These are phyloP conservation scores for Gastrophryne carolinensis DNA, from an alignment of 2,797 vertebrate genomes.

Conservation along the genomic window DNA sequence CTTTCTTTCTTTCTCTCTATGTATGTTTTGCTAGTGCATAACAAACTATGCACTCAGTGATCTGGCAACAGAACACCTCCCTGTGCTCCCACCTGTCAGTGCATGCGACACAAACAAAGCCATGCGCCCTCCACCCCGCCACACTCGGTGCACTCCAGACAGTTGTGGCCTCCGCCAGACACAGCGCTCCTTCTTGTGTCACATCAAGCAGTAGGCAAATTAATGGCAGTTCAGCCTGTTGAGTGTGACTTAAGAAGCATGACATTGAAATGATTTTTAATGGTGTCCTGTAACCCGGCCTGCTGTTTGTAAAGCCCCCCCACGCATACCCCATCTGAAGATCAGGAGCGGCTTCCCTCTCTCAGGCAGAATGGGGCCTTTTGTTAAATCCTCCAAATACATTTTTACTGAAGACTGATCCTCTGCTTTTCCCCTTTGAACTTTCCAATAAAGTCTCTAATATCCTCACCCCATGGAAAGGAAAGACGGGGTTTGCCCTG, in stretches of 20 bases:
- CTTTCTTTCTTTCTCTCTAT: no score
- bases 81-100: no score
- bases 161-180: not conserved
- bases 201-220: not conserved
- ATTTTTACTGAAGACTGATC: constrained; percentile 65
- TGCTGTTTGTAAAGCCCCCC: constrained; percentile 13
- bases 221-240: not conserved
- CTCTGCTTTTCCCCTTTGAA: constrained; percentile 69
- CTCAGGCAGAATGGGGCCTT: constrained; percentile 64
- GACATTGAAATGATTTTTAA: constrained; percentile 49
- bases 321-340: not conserved
- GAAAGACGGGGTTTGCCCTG: constrained; percentile 40
- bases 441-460: constrained; percentile 68
- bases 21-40: no score
- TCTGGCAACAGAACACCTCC: no score
- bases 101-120: no score
- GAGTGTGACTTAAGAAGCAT: constrained; percentile 22
- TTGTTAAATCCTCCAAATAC: constrained; percentile 68
- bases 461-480: constrained; percentile 58
- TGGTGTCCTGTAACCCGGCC: constrained; percentile 10
- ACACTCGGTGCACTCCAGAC: not conserved
- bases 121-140: no score
- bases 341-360: constrained; percentile 15
- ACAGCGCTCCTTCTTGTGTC: constrained; percentile 71
- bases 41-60: no score